Evolutionary conservation across 2,888 invertebrate genomes (phyloP), one percentile per base, ranked within the genome.

Genomic region (Perithous albicinctus): DNA sequence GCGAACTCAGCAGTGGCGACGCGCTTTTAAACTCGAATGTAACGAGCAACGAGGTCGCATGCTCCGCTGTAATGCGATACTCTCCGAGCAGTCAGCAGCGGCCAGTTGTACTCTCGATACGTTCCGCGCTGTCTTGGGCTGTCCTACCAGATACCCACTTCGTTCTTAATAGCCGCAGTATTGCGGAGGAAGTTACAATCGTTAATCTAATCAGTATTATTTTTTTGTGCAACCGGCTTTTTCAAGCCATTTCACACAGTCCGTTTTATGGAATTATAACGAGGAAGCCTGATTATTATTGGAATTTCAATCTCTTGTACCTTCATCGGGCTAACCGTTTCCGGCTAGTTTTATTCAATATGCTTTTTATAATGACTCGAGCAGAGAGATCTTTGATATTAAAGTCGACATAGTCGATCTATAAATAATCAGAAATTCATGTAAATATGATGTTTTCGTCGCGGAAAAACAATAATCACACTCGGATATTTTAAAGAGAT

Each of bases 21-120:
- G 46, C 46, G 26, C 35, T 70, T 56, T 59, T 23, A 46, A 59
- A 72, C 59, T 72, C 72, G 72, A 72, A 32, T 46, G 72, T 72
- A 72, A 59, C 56, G 32, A 72, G 56, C 59, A 72, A 72, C 72
- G 72, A 59, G 72, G 72, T 72, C 72, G 69, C 69, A 46, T 72
- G 72, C 56, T 72, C 20, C 59, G 26, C n/a, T 35, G 72, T 59
- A 72, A 72, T 59, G 72, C 72, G 72, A 72, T 72, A 72, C 32
- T 59, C 72, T 10, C 59, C 1, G 43, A 43, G 59, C 56, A 59
- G 46, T 46, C 72, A 32, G 29, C 56, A 26, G 38, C 56, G 43
- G 56, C n/a, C n/a, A 43, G 69, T 38, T 56, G 43, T 32, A 70
- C 70, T 72, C 43, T 43, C 56, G 43, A 72, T 72, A 72, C 29